Evolutionary conservation across 2,113 vertebrate species (phyloP).

Genomic region (Rhea americana): DNA sequence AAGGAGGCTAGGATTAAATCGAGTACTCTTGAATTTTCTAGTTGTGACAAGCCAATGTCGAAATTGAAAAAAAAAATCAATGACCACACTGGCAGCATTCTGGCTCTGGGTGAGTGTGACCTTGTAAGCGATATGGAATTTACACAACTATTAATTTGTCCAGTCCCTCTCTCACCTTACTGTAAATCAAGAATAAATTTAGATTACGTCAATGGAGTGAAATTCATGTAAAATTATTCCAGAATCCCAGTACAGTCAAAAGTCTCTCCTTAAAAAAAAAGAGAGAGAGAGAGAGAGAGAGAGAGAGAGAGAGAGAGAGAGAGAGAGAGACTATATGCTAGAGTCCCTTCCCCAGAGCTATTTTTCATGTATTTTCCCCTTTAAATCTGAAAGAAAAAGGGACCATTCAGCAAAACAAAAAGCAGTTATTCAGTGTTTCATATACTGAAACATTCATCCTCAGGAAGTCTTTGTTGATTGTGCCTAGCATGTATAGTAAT

Average conservation of each 20-base stretch:
- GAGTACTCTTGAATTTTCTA: neutral
- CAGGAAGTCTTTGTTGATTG: conserved; percentile 79
- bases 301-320: too few species aligned
- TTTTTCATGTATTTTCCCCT: conserved; percentile 15
- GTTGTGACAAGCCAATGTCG: neutral
- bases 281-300: too few species aligned
- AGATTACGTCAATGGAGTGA: neutral
- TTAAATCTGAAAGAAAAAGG: conserved; percentile 67
- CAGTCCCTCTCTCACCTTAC: neutral
- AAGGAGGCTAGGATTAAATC: neutral
- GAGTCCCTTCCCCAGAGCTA: neutral
- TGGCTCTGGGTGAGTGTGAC: neutral
- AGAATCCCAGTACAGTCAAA: neutral
- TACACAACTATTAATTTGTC: neutral
- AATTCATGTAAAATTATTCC: neutral
- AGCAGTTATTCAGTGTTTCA: conserved; percentile 74
- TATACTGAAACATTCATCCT: conserved; percentile 73
- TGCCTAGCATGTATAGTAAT: conserved; percentile 72
- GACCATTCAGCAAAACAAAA: conserved; percentile 73
- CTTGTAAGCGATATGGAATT: conserved; percentile 3
- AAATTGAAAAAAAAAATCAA: conserved; percentile 17
- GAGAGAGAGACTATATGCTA: neutral
- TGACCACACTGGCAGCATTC: neutral
- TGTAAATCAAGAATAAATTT: neutral
- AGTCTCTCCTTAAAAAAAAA: neutral